phyloP scores from a whole-genome alignment of 1,140 invertebrate genomes.

The Panagrolaimus sp. region DNA sequence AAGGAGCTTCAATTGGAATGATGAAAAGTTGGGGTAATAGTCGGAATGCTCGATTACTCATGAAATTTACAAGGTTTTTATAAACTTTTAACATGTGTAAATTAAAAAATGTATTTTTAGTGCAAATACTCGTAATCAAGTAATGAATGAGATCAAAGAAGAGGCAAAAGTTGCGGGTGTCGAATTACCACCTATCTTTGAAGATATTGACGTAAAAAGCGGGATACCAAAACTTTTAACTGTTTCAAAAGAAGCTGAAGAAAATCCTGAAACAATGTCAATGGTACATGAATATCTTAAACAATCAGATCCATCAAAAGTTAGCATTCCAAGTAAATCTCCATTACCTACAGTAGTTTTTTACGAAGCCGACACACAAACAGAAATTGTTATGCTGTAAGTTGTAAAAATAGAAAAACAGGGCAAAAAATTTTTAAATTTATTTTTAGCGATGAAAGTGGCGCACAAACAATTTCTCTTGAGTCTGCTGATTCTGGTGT shows the following conservation, averaged over 20 bases:
- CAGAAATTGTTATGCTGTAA: conserved; percentile 46
- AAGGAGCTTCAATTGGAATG: conserved; percentile 57
- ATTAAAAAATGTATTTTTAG: conserved; percentile 35
- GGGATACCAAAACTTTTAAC: conserved; percentile 53
- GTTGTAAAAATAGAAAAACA: conserved; percentile 16
- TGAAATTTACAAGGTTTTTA: conserved; percentile 45
- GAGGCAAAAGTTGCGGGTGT: conserved; percentile 57
- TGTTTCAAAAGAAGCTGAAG: conserved; percentile 37
- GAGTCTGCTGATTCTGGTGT: conserved; percentile 32
- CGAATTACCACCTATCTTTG: conserved; percentile 56
- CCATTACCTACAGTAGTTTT: conserved; percentile 30
- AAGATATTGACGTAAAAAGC: conserved; percentile 54
- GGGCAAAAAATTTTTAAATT: background rate
- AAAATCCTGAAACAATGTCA: conserved; percentile 34
- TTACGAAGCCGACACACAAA: conserved; percentile 47
- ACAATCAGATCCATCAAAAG: conserved; percentile 28
- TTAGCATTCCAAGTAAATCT: conserved; percentile 21
- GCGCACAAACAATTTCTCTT: conserved; percentile 44
- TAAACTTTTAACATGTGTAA: conserved; percentile 17
- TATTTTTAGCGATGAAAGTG: conserved; percentile 51
- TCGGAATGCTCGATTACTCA: conserved; percentile 51
- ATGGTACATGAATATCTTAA: conserved; percentile 44
- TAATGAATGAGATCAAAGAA: conserved; percentile 58
- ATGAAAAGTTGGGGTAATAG: conserved; percentile 57
- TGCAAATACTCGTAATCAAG: conserved; percentile 45